Conservation (phyloP, 2,113 vertebrate species). For the Pachycephala philippinensis region DNA sequence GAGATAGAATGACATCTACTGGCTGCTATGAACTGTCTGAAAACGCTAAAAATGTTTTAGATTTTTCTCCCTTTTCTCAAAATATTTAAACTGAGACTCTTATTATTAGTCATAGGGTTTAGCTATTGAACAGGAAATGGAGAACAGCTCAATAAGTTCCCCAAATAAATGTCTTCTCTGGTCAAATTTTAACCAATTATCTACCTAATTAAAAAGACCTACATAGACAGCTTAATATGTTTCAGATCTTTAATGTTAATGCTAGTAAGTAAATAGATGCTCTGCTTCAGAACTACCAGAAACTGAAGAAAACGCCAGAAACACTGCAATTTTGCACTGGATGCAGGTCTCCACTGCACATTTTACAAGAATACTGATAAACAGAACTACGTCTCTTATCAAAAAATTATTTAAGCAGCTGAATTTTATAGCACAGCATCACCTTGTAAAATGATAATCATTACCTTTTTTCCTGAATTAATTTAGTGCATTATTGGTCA, state of each 20-base stretch:
- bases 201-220: background rate
- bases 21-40: slow-evolving; percentile 13
- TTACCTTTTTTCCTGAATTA: background rate
- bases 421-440: background rate
- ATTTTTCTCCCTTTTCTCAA: background rate
- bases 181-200: background rate
- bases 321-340: background rate
- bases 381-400: background rate
- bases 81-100: background rate
- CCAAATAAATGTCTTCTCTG: background rate
- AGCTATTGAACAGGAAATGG: background rate
- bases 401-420: background rate
- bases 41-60: background rate
- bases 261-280: background rate
- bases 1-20: slow-evolving; percentile 74
- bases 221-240: background rate
- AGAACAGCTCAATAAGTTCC: background rate
- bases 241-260: background rate
- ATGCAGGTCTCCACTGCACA: background rate
- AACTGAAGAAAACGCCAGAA: accelerated
- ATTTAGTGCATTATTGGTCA: background rate
- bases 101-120: background rate
- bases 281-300: background rate
- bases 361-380: background rate
- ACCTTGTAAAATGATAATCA: background rate